These are phyloP conservation scores for Drosophila tristis DNA, from an alignment of 1,140 invertebrate species.

Conservation along the genomic window DNA sequence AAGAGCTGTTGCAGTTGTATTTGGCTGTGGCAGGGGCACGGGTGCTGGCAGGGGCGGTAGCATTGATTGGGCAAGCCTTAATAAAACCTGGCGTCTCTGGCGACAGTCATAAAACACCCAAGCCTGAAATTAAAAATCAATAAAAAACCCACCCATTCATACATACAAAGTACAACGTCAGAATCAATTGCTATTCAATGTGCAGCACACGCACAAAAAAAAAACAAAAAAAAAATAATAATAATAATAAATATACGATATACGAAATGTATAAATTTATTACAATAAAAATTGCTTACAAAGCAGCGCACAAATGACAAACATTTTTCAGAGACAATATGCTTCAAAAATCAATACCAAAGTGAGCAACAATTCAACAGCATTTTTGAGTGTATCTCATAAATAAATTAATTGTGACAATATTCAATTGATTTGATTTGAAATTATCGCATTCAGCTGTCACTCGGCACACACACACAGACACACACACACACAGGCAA, in stretches of 20 bases:
- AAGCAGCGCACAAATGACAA: constrained; percentile 34
- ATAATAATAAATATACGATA: neutral
- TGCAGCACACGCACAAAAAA: constrained; percentile 2
- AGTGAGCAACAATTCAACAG: constrained; percentile 17
- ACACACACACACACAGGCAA: constrained; percentile 23
- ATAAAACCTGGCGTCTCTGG: constrained; percentile 41
- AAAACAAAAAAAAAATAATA: constrained; percentile 22
- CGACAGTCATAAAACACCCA: constrained; percentile 66
- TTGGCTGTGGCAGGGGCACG: neutral
- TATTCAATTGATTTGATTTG: constrained; percentile 81
- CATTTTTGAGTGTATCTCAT: constrained; percentile 62
- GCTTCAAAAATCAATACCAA: constrained; percentile 40
- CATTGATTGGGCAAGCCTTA: constrained; percentile 51
- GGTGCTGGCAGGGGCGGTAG: constrained; percentile 7
- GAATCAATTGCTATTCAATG: constrained; percentile 63
- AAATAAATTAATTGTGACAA: constrained; percentile 82
- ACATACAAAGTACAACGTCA: constrained; percentile 29
- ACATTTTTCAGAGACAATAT: constrained; percentile 38
- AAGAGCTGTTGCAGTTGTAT: no score
- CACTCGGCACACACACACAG: constrained; percentile 43
- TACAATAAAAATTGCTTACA: constrained; percentile 22
- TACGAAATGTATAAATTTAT: neutral
- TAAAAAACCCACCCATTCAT: constrained; percentile 64
- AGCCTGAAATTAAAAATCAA: constrained; percentile 76
- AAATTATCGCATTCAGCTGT: constrained; percentile 81